These are phyloP conservation scores for Regulus satrapa DNA, from an alignment of 2,113 vertebrate species.

Conservation along the genomic window DNA sequence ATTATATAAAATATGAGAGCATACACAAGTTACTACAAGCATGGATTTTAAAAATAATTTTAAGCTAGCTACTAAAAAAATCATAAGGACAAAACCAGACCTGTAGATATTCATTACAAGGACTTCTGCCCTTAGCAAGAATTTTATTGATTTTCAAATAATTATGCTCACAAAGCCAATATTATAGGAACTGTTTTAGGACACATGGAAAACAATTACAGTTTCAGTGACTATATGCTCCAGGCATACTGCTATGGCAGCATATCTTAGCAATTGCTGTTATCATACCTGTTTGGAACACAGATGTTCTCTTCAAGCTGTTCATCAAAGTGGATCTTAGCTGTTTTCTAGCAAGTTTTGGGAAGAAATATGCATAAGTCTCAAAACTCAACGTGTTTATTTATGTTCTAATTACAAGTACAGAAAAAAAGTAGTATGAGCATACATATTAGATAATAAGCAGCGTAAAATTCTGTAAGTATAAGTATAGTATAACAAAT, in stretches of 20 bases:
- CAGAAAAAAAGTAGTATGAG: background rate
- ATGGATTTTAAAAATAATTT: background rate
- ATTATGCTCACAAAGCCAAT: background rate
- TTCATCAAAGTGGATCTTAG: background rate
- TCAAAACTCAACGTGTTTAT: background rate
- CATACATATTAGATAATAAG: background rate
- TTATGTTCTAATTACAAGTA: background rate
- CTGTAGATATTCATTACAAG: background rate
- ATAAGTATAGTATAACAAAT: background rate
- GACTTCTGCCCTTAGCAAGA: background rate
- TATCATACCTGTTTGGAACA: background rate
- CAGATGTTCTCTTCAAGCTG: background rate
- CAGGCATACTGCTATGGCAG: background rate
- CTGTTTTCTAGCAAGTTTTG: background rate
- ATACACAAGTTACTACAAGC: background rate
- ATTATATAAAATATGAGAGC: background rate
- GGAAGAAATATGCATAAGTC: background rate
- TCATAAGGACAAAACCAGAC: background rate
- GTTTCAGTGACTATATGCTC: fast-evolving
- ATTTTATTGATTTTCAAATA: background rate
- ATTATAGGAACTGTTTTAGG: background rate
- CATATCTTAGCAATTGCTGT: background rate
- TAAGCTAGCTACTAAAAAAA: background rate
- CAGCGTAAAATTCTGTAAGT: background rate
- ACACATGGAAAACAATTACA: background rate